These are phyloP conservation scores for Neoseiulus cucumeris DNA, from an alignment of 1,140 invertebrate genomes.

Conservation along the genomic window DNA sequence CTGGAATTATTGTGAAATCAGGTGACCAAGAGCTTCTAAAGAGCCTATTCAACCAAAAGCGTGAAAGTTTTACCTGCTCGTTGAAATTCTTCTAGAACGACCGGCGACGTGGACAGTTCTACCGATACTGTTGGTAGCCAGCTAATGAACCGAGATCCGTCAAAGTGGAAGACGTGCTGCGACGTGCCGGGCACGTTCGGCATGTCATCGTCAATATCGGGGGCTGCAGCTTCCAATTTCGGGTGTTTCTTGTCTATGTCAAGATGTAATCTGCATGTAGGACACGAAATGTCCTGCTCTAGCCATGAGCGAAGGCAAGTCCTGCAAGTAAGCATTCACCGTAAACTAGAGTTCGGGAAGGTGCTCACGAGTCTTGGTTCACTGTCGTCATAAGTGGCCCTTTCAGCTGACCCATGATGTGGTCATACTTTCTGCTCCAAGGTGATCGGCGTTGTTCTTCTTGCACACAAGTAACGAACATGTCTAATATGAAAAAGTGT, in stretches of 20 bases:
- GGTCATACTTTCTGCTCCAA: too few relatives aligned
- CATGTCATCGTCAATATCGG: slow-evolving; percentile 14
- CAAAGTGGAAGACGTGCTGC: slow-evolving; percentile 10
- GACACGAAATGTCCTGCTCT: slow-evolving; percentile 70
- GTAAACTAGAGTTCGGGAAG: too few relatives aligned
- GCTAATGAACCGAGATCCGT: slow-evolving; percentile 54
- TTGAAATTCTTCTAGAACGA: slow-evolving; percentile 32
- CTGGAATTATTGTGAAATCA: too few relatives aligned
- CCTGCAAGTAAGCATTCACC: slow-evolving; percentile 26
- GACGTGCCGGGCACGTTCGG: background rate
- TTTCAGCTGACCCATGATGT: too few relatives aligned
- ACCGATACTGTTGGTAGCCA: slow-evolving; percentile 70
- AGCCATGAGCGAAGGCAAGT: slow-evolving; percentile 63
- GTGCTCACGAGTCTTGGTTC: too few relatives aligned
- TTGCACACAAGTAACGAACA: background rate
- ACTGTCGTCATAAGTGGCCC: too few relatives aligned
- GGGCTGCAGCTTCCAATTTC: slow-evolving; percentile 16
- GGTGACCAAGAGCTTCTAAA: too few relatives aligned
- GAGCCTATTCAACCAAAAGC: too few relatives aligned
- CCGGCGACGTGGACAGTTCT: slow-evolving; percentile 48
- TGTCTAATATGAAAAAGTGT: background rate
- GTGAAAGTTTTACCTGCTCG: too few relatives aligned
- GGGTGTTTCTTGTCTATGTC: slow-evolving; percentile 32
- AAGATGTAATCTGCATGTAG: slow-evolving; percentile 53
- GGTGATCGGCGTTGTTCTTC: too few relatives aligned